Evolutionary conservation across 1,140 invertebrate genomes (phyloP).

Genomic region (Micrasema longulum): DNA sequence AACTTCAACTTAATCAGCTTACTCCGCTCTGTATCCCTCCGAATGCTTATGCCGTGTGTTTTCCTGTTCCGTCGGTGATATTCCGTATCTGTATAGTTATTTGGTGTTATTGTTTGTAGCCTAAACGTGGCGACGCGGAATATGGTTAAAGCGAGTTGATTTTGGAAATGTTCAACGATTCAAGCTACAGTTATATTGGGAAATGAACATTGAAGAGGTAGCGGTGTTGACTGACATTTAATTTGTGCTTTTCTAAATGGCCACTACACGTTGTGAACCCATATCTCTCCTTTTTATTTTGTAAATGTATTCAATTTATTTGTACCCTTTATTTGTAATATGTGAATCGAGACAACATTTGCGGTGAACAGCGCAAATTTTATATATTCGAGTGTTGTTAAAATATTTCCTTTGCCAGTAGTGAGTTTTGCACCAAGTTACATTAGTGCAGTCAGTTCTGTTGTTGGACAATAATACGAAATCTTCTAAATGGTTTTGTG

Average conservation of each 20-base stretch:
- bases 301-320: constrained; percentile 15
- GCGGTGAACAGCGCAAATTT: constrained; percentile 40
- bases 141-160: constrained; percentile 16
- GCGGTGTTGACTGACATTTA: constrained; percentile 51
- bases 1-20: constrained; percentile 29
- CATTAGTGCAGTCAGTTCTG: too few relatives aligned
- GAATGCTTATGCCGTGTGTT: constrained; percentile 28
- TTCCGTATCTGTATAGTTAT: constrained; percentile 4
- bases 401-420: constrained; percentile 16
- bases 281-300: constrained; percentile 44
- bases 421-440: constrained; percentile 5
- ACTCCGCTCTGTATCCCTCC: constrained; percentile 22
- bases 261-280: constrained; percentile 40
- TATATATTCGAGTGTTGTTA: constrained; percentile 23
- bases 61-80: constrained; percentile 13
- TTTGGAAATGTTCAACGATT: constrained; percentile 10
- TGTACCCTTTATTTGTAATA: not conserved
- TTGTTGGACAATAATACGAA: too few relatives aligned
- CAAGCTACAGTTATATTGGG: constrained; percentile 24
- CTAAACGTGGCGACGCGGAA: constrained; percentile 12
- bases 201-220: constrained; percentile 43
- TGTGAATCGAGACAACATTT: constrained; percentile 15
- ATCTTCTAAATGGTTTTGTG: too few relatives aligned
- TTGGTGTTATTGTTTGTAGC: constrained; percentile 16
- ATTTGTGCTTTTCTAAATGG: constrained; percentile 51